Percentiles rank a stretch among this genome's conserved stretches.
Conservation (phyloP, 2,888 invertebrate species). For the Stenodema calcarata region DNA sequence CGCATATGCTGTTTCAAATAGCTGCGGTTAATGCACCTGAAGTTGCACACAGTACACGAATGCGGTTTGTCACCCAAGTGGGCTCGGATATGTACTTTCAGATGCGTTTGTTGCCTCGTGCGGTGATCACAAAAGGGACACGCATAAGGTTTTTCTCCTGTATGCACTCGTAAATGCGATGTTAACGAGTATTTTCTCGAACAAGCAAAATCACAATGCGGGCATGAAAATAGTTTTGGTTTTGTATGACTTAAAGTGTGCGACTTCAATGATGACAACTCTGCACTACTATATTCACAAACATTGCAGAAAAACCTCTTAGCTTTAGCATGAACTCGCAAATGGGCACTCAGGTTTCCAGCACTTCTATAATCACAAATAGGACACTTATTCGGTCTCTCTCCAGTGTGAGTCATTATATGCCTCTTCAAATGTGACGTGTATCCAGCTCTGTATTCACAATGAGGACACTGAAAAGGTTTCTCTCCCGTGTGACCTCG, state of each 20-base stretch:
- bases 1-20: background rate
- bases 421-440: background rate
- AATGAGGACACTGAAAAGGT: background rate
- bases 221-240: background rate
- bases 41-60: slow-evolving; percentile 9
- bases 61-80: slow-evolving; percentile 6
- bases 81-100: background rate
- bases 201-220: background rate
- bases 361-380: slow-evolving; percentile 1
- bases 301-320: background rate
- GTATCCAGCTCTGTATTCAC: background rate
- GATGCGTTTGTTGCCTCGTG: background rate
- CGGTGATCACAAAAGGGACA: background rate
- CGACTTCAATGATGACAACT: background rate
- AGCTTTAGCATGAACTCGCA: background rate
- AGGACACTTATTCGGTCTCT: background rate
- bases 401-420: background rate
- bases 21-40: background rate
- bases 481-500: slow-evolving; percentile 10
- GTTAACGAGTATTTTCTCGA: background rate
- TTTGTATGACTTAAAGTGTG: background rate
- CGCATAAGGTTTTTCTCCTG: slow-evolving; percentile 15
- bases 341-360: background rate
- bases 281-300: background rate
- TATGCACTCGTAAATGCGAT: background rate